Percentiles rank a stretch among this genome's conserved stretches.
phyloP scores from a whole-genome alignment of 2,888 invertebrate species.

The Megaustenia siamemsis region DNA sequence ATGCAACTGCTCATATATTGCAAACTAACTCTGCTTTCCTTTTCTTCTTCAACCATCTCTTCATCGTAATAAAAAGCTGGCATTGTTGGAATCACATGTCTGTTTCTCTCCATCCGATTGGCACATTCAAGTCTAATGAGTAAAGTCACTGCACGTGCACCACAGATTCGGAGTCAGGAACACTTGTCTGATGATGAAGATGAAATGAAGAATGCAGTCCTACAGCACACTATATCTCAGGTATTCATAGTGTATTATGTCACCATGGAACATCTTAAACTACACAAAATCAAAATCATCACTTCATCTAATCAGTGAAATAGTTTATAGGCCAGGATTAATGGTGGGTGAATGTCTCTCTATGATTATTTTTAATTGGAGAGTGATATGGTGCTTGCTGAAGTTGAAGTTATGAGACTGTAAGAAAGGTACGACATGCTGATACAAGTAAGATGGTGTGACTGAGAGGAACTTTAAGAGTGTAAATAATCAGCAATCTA shows the following conservation, averaged over 20 bases:
- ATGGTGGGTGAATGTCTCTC: too few species aligned
- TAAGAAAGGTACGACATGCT: too few species aligned
- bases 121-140: constrained; percentile 72
- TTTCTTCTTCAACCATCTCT: neutral
- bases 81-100: constrained; percentile 65
- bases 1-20: neutral
- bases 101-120: constrained; percentile 71
- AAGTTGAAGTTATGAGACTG: too few species aligned
- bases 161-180: constrained; percentile 43
- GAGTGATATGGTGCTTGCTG: too few species aligned
- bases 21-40: neutral
- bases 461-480: too few species aligned
- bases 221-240: neutral
- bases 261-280: too few species aligned
- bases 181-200: constrained; percentile 50
- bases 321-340: too few species aligned
- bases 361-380: too few species aligned
- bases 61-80: constrained; percentile 62
- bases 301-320: too few species aligned
- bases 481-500: too few species aligned
- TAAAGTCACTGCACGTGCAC: constrained; percentile 66
- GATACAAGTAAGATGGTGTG: too few species aligned
- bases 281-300: too few species aligned
- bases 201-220: constrained; percentile 37
- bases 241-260: neutral